Conservation (phyloP, 37 sponge, comb jelly and placozoan genomes). For the Corticium candelabrum region DNA sequence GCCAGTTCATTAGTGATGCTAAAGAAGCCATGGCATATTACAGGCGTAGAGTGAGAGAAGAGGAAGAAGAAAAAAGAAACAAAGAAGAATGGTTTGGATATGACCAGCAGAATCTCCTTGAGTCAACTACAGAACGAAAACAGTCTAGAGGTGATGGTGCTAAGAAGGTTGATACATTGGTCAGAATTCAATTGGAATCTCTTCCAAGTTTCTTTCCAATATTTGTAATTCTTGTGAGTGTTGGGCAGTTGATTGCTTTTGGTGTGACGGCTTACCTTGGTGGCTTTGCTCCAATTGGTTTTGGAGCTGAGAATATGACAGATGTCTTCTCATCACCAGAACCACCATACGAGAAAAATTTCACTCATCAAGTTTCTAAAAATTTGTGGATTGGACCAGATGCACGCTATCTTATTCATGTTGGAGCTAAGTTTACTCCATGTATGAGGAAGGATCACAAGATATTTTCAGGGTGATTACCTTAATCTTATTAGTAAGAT, state of each 20-base stretch:
- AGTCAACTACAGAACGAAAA: background rate
- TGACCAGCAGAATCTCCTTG: background rate
- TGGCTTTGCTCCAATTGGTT: conserved; percentile 36
- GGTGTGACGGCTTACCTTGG: conserved; percentile 25
- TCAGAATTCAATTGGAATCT: background rate
- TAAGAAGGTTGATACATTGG: background rate
- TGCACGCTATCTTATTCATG: conserved; percentile 45
- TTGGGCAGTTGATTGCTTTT: conserved; percentile 48
- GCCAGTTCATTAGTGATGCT: conserved; percentile 1
- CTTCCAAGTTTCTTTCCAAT: conserved; percentile 53
- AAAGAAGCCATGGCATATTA: conserved; percentile 18
- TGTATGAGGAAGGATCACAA: conserved; percentile 85
- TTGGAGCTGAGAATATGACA: conserved; percentile 9
- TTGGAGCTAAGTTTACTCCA: conserved; percentile 84
- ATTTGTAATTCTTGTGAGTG: conserved; percentile 63
- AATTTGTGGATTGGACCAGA: conserved; percentile 89
- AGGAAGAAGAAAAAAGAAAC: conserved; percentile 8
- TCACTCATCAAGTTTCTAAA: conserved; percentile 30
- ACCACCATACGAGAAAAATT: background rate
- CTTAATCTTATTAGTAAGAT: too few relatives aligned
- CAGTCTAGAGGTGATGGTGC: background rate
- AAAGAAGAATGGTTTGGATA: background rate
- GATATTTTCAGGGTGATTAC: conserved; percentile 25
- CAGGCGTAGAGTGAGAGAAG: conserved; percentile 1
- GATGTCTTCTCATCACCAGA: conserved; percentile 28